Evolutionary conservation across 2,113 vertebrate genomes (phyloP), one percentile per base, ranked within the genome.

Genomic region (Condylura cristata): DNA sequence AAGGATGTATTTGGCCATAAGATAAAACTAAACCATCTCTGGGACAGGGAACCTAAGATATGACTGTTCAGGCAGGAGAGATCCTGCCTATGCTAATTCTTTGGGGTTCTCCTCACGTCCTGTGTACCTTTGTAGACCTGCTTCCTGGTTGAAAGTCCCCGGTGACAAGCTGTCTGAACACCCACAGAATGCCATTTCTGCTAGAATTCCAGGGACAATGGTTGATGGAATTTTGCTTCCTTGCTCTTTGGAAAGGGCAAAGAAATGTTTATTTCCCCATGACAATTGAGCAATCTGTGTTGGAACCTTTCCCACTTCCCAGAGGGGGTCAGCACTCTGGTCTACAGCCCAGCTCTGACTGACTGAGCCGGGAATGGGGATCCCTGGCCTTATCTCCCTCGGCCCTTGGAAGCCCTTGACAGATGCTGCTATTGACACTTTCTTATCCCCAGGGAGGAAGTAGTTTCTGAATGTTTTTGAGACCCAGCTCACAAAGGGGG

Each of bases 401-500:
- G 58, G 30, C 34, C 41, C 65, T 89, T 32, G 26, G 72, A 92
- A 90, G 56, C 44, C 34, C 48, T 66, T 46, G 81, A 85, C 68
- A 65, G 88, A 63, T 39, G 32, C 60, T 58, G 30, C 60, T 61
- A 6, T 10, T 37, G 61, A 51, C 68, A 46, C 60, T 53, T 66
- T 48, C 88, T 96, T 41, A 68, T 71, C 61, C 28, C 51, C 24
- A 68, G 6, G 61, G 80, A 81, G 39, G 87, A 96, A 89, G 90
- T 6, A 34, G 1, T 0, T 94, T 96, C 89, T 2, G 44, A 90
- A 68, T 83, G 72, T 30, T 96, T 8, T 41, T 0, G 0, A 97
- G 96, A 89, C 53, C 32, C 61, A 78, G 58, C 70, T 95, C 39
- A 22, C 28, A 66, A 79, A 91, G 95, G 75, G 17, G 39, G 56